These are phyloP conservation scores for Coendou prehensilis DNA, from an alignment of 2,797 vertebrate genomes.

Conservation along the genomic window DNA sequence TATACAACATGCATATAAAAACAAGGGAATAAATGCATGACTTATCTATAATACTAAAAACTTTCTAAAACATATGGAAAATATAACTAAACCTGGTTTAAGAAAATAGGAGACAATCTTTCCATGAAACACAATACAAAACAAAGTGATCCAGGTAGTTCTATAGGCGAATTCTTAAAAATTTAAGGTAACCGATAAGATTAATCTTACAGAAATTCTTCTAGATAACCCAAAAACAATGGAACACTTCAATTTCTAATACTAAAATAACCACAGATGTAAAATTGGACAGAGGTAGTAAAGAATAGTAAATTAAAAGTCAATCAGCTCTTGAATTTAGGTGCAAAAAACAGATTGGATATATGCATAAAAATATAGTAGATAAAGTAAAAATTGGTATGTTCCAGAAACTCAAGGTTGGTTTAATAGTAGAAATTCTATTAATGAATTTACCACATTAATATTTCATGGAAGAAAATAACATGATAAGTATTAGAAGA, in stretches of 20 bases:
- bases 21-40: neutral
- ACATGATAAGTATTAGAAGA: neutral
- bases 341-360: neutral
- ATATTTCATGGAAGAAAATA: neutral
- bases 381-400: neutral
- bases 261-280: neutral
- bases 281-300: slow-evolving; percentile 3
- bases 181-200: slow-evolving; percentile 25
- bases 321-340: neutral
- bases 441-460: neutral
- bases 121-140: neutral
- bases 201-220: neutral
- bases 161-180: neutral
- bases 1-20: neutral
- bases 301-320: neutral
- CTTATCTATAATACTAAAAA: neutral
- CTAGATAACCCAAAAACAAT: neutral
- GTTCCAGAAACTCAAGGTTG: slow-evolving; percentile 14
- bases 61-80: slow-evolving; percentile 42
- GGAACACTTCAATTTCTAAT: neutral
- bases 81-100: neutral
- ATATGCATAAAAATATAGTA: neutral
- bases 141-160: neutral
- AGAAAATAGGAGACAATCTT: slow-evolving; percentile 10
- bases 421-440: slow-evolving; percentile 39